A percentile compares a stretch with the other conserved stretches of the same genome.
phyloP scores from a whole-genome alignment of 1,140 invertebrate genomes.

The Ladona fulva region DNA sequence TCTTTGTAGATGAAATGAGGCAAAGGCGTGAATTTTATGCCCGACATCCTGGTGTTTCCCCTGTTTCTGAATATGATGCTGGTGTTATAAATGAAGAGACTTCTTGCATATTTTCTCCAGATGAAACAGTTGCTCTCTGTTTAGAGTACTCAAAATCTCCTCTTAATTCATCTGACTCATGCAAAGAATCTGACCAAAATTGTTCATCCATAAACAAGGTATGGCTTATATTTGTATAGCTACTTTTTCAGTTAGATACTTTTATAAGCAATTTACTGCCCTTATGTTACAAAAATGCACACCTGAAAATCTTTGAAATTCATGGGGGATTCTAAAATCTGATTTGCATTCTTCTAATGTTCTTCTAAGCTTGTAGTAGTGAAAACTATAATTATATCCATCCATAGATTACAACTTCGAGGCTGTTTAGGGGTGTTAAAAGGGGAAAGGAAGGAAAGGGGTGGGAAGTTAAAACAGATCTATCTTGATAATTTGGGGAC shows the following conservation, averaged over 20 bases:
- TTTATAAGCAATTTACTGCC: background rate
- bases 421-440: too few relatives aligned
- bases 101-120: background rate
- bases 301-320: too few relatives aligned
- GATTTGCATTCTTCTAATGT: too few relatives aligned
- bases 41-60: constrained; percentile 49
- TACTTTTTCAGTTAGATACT: too few relatives aligned
- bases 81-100: background rate
- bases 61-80: background rate
- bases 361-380: too few relatives aligned
- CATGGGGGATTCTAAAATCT: too few relatives aligned
- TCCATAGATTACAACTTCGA: too few relatives aligned
- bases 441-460: too few relatives aligned
- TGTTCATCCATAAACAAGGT: background rate
- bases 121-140: background rate
- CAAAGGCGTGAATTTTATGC: constrained; percentile 75
- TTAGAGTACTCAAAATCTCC: background rate
- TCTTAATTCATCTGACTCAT: background rate
- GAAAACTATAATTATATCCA: too few relatives aligned
- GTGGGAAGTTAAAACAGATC: too few relatives aligned
- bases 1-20: constrained; percentile 64
- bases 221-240: background rate
- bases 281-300: background rate
- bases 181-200: background rate
- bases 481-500: too few relatives aligned